These are phyloP conservation scores for Cyaniris semiargus DNA, from an alignment of 2,888 invertebrate genomes.

Conservation along the genomic window DNA sequence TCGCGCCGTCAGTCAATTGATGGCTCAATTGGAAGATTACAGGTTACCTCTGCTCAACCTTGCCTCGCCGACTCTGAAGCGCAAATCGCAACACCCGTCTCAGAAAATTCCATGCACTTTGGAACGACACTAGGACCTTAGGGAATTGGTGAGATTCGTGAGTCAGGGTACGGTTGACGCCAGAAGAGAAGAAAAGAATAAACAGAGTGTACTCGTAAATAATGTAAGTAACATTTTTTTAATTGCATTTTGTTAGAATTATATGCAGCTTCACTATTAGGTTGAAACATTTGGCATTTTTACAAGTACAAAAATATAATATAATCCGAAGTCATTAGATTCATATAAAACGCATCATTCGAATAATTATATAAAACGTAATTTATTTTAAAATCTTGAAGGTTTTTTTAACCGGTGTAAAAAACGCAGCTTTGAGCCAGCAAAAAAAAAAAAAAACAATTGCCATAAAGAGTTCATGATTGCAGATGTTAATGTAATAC, in stretches of 20 bases:
- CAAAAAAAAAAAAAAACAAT: background rate
- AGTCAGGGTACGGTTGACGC: background rate
- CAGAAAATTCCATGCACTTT: conserved; percentile 13
- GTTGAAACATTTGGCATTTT: background rate
- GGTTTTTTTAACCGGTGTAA: no score
- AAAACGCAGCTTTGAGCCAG: background rate
- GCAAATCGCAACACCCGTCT: conserved; percentile 22
- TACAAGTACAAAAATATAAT: conserved; percentile 1
- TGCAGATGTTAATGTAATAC: background rate
- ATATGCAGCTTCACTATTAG: background rate
- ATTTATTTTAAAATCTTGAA: background rate
- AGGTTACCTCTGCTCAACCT: conserved; percentile 62
- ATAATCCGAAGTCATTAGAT: background rate
- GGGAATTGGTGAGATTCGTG: background rate
- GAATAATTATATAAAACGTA: no score
- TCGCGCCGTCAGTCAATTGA: conserved; percentile 55
- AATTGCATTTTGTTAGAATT: no score
- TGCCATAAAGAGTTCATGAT: background rate
- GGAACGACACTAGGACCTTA: background rate
- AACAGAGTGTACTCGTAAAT: no score
- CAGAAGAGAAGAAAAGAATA: background rate
- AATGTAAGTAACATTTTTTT: no score
- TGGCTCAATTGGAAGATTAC: conserved; percentile 69
- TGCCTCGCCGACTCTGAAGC: conserved; percentile 44
- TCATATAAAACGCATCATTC: no score